Percentiles rank a stretch among this genome's conserved stretches.
Evolutionary conservation across 2,113 vertebrate genomes (phyloP).

Genomic region (Aleadryas rufinucha): DNA sequence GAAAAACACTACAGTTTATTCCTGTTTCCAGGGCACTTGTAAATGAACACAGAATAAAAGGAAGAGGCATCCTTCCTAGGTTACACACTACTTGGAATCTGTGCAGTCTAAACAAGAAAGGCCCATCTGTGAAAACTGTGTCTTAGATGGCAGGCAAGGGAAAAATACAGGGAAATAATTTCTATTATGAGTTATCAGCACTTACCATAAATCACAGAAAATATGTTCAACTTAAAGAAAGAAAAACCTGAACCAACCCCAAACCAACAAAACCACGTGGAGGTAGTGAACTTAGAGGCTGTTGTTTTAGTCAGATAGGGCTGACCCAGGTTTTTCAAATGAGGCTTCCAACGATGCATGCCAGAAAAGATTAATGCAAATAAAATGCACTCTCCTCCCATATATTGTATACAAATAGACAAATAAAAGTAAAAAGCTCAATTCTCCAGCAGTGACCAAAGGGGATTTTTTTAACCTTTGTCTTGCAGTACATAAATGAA

Average conservation of each 20-base stretch:
- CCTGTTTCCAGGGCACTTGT: not conserved
- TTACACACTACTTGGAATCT: not conserved
- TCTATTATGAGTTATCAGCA: not conserved
- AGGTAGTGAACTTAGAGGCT: not conserved
- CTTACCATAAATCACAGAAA: not conserved
- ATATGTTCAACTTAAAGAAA: not conserved
- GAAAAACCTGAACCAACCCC: not conserved
- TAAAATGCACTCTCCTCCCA: not conserved
- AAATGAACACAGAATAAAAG: not conserved
- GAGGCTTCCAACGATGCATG: not conserved
- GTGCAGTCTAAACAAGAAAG: not conserved
- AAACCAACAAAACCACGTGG: not conserved
- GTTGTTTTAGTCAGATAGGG: not conserved
- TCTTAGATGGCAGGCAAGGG: not conserved
- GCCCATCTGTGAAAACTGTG: not conserved
- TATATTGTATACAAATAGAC: not conserved
- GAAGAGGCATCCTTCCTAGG: not conserved
- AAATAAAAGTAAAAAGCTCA: not conserved
- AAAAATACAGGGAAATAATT: not conserved
- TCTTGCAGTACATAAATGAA: not conserved
- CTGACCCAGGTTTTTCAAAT: not conserved
- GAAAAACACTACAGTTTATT: not conserved
- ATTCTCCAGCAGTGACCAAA: not conserved
- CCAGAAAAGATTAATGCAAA: not conserved
- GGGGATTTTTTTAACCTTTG: not conserved